Base-by-base conservation (phyloP, 2,113 vertebrate species). In the Notothenia rossii region DNA sequence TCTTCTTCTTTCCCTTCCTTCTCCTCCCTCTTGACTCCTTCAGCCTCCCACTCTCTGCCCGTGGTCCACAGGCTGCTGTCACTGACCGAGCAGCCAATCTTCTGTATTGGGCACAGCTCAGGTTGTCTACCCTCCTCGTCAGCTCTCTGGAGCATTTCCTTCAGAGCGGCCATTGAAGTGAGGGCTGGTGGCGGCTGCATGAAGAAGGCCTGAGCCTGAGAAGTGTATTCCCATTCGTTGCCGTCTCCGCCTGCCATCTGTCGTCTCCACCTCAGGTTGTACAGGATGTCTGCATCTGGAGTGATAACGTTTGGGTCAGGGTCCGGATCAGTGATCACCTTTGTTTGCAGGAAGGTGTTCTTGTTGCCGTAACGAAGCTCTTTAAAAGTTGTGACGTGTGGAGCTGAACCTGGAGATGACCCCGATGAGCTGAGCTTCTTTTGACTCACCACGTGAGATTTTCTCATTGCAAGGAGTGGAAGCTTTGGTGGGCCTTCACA, bases 331-430 rank as follows among this genome's bases (percentile, higher is more conserved):
- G 77, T 91, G 25, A 94, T 92, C 46, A 94, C 56, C 61, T 75
- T 92, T 2, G 90, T 91, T 2, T 65, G 71, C 2, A 72, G 95
- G 10, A 80, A 88, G 72, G 67, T 82, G 83, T 91, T 94, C 86
- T 96, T 96, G 89, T 81, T 94, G 73, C 97, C 95, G 85, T 95
- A 94, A 13, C 97, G 94, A 72, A 99, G 89, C 89, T 99, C 98
- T 90, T 97, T 97, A 89, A 99, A 99, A 0, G 97, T 99, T 14
- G 96, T 98, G 83, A 97, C 93, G 72, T 96, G 97, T 33, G 96
- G 94, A 20, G 93, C 94, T 17, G 45, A 81, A 36, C 66, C 74
- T 1, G 79, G 40, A 66, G 87, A 67, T 7, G 85, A 86, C 13
- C 79, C 79, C 5, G 84, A 73, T 0, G 82, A 75, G 18, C 43